Percentiles rank a stretch among this genome's conserved stretches.
Evolutionary conservation across 2,888 invertebrate species (phyloP).

Genomic region (Pecten maximus): DNA sequence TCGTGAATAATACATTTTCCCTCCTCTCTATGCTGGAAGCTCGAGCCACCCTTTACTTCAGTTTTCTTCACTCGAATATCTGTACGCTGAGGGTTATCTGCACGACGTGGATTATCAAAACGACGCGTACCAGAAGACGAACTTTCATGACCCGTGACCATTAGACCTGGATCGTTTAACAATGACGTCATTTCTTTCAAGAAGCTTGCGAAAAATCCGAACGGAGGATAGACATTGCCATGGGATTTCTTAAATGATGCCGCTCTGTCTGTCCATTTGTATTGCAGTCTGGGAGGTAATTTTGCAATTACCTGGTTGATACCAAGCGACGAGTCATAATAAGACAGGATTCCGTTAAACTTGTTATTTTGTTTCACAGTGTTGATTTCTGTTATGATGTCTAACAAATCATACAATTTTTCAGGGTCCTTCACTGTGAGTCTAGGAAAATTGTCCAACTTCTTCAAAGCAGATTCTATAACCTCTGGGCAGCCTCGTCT

Average conservation of each 20-base stretch:
- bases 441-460: slow-evolving; percentile 52
- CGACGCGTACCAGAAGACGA: background rate
- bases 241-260: slow-evolving; percentile 50
- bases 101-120: background rate
- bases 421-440: slow-evolving; percentile 51
- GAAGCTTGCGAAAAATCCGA: slow-evolving; percentile 53
- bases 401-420: slow-evolving; percentile 54
- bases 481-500: slow-evolving; percentile 57
- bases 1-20: slow-evolving; percentile 48
- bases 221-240: slow-evolving; percentile 55
- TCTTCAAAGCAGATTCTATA: slow-evolving; percentile 47
- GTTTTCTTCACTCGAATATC: background rate
- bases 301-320: slow-evolving; percentile 56
- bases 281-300: slow-evolving; percentile 54
- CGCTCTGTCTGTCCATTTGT: slow-evolving; percentile 57
- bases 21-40: background rate
- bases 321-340: slow-evolving; percentile 57
- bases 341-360: slow-evolving; percentile 50
- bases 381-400: slow-evolving; percentile 56
- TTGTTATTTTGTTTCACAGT: slow-evolving; percentile 50
- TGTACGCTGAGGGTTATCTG: background rate
- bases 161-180: slow-evolving; percentile 54
- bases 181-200: slow-evolving; percentile 48
- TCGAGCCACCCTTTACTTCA: background rate
- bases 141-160: background rate